phyloP scores from a whole-genome alignment of 2,888 invertebrate genomes.

The Schizotus pectinicornis region DNA sequence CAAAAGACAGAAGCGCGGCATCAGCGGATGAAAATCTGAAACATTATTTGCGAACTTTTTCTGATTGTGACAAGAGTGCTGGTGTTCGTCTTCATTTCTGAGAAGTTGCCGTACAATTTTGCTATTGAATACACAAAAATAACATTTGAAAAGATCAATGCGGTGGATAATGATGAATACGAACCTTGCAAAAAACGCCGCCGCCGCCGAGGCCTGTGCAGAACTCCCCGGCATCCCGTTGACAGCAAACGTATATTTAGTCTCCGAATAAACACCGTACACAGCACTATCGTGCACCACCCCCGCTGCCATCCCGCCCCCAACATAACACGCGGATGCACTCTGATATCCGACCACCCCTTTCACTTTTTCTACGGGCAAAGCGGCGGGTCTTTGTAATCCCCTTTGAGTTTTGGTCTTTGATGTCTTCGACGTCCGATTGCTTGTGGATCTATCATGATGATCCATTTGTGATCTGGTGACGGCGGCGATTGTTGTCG shows the following conservation, averaged over 20 bases:
- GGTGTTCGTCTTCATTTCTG: too few species aligned
- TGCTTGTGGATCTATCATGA: constrained; percentile 22
- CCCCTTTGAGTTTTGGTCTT: constrained; percentile 19
- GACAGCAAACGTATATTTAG: constrained; percentile 63
- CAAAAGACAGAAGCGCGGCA: too few species aligned
- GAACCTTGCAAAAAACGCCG: constrained; percentile 67
- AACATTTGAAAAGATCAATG: too few species aligned
- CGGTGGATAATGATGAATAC: constrained; percentile 32
- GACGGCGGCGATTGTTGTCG: constrained; percentile 27
- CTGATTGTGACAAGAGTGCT: too few species aligned
- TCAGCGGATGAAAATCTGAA: too few species aligned
- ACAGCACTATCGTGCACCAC: constrained; percentile 43
- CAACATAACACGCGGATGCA: constrained; percentile 44
- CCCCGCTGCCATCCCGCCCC: constrained; percentile 35
- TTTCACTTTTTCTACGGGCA: constrained; percentile 33
- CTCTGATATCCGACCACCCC: constrained; percentile 47
- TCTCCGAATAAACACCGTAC: constrained; percentile 58
- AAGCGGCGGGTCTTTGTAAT: constrained; percentile 6
- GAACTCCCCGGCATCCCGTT: constrained; percentile 61
- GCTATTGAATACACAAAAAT: too few species aligned
- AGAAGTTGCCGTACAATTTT: too few species aligned
- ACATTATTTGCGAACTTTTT: too few species aligned
- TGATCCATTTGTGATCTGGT: constrained; percentile 17
- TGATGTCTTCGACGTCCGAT: constrained; percentile 9
- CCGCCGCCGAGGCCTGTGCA: constrained; percentile 64